Evolutionary conservation across 2,888 invertebrate genomes (phyloP).

Genomic region (Oxycera nigricornis): DNA sequence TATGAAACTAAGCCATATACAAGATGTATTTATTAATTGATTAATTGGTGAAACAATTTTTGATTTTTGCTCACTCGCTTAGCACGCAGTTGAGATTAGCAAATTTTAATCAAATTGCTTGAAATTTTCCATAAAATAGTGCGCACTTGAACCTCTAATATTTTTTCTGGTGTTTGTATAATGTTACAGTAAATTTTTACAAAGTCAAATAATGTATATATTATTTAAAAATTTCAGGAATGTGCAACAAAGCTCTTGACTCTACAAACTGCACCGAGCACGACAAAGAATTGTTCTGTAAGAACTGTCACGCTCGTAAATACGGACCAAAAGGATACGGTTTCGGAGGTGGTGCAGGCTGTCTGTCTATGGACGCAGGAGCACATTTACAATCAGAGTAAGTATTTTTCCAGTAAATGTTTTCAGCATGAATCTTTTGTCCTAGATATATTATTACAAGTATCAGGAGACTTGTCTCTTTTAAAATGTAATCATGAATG

Average conservation of each 20-base stretch:
- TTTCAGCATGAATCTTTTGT: too few relatives aligned
- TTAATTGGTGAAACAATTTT: too few relatives aligned
- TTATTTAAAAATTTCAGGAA: constrained; percentile 65
- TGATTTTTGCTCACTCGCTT: too few relatives aligned
- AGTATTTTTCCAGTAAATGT: not conserved
- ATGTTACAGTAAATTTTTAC: too few relatives aligned
- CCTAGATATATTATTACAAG: constrained; percentile 3
- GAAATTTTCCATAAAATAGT: too few relatives aligned
- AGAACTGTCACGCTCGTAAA: constrained; percentile 92
- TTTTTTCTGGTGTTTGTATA: too few relatives aligned
- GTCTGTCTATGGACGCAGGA: constrained; percentile 95
- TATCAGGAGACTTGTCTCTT: constrained; percentile 29
- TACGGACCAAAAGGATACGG: constrained; percentile 98
- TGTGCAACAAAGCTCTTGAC: constrained; percentile 97
- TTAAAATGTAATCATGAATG: not conserved
- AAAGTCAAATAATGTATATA: not conserved
- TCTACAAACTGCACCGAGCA: constrained; percentile 98
- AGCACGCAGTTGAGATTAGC: too few relatives aligned
- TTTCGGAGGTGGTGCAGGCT: constrained; percentile 97
- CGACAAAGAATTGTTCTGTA: constrained; percentile 96
- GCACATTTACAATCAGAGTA: constrained; percentile 76
- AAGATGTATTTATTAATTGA: too few relatives aligned
- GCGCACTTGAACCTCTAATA: too few relatives aligned
- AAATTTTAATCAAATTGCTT: too few relatives aligned
- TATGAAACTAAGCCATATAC: too few relatives aligned